A percentile compares a stretch with the other conserved stretches of the same genome.
These are phyloP conservation scores for Myzus persicae DNA, from an alignment of 1,140 invertebrate genomes.

Conservation along the genomic window DNA sequence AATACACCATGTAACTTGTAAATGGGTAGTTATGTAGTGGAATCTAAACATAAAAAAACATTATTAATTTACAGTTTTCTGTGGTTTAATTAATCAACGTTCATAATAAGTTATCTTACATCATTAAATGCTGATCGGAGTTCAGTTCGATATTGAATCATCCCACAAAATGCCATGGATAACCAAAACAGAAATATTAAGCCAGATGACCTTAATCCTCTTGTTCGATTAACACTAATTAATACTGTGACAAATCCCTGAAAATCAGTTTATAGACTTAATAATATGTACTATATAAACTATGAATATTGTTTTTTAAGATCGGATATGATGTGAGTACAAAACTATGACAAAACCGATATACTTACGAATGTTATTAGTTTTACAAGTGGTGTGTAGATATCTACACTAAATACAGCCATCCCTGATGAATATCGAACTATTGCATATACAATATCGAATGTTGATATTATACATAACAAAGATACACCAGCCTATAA, in stretches of 20 bases:
- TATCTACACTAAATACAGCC: constrained; percentile 72
- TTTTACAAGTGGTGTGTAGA: constrained; percentile 78
- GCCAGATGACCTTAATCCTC: constrained; percentile 87
- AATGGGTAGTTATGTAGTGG: constrained; percentile 68
- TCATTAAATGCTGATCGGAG: constrained; percentile 64
- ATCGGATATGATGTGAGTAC: not conserved
- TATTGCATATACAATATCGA: constrained; percentile 48
- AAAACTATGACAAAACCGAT: not conserved
- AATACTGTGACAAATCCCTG: constrained; percentile 76
- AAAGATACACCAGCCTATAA: constrained; percentile 49
- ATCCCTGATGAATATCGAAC: constrained; percentile 61
- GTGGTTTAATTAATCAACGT: not conserved
- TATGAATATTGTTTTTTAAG: too few species aligned
- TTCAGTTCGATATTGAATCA: constrained; percentile 78
- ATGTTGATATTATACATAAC: constrained; percentile 39
- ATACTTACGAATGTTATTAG: constrained; percentile 81
- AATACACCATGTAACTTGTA: constrained; percentile 84
- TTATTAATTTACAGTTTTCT: not conserved
- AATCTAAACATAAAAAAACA: constrained; percentile 12
- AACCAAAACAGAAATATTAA: constrained; percentile 90
- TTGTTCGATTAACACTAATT: constrained; percentile 79
- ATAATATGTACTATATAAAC: too few species aligned
- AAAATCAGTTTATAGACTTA: not conserved
- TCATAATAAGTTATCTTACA: constrained; percentile 57
- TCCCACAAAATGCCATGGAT: constrained; percentile 73